Base-by-base conservation (phyloP, 2,797 vertebrate species). In the Coendou prehensilis region DNA sequence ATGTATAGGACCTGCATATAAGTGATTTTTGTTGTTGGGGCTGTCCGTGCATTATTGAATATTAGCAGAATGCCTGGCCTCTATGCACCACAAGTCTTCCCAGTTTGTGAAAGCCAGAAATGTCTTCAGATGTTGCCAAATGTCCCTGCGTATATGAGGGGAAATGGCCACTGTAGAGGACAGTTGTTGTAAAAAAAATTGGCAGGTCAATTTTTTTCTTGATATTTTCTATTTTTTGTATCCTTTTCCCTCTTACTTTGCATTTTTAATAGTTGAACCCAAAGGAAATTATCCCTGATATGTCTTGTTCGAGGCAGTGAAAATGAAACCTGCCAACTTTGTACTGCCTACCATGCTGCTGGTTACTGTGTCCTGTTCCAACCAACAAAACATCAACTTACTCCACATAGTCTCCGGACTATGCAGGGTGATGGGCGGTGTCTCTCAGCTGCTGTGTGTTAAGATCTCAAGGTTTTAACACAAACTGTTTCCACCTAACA, bases 221-320 rank as follows among this genome's bases (percentile, higher is more conserved):
- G 57, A 20, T 54, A 9, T 50, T 47, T 94, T 54, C 63, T 33
- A 50, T 73, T 83, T 71, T 50, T 26, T 8, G 1, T 82, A 8
- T 61, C 33, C 14, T 85, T 93, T 83, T 33, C 30, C 18, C 13
- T 89, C 64, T 61, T 28, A 71, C 56, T 90, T 91, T 75, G 50
- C 52, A 37, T 81, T 88, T 94, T 86, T 64, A 92, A 92, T 67
- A 64, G 52, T 80, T 88, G 45, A 37, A 18, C 22, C 30, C 50
- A 59, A 90, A 85, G 37, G 56, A 86, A 85, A 57, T 69, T 18
- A 59, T 54, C 4, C 54, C 59, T 47, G 73, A 14, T n/a, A 47
- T 7, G 2, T 93, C 47, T 91, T 75, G 30, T 41, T 89, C 15
- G 41, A n/a, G 50, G 20, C 37, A 64, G 14, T 81, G 37, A n/a